These are phyloP conservation scores for Anabacerthia variegaticeps DNA, from an alignment of 2,797 vertebrate species.

Conservation along the genomic window DNA sequence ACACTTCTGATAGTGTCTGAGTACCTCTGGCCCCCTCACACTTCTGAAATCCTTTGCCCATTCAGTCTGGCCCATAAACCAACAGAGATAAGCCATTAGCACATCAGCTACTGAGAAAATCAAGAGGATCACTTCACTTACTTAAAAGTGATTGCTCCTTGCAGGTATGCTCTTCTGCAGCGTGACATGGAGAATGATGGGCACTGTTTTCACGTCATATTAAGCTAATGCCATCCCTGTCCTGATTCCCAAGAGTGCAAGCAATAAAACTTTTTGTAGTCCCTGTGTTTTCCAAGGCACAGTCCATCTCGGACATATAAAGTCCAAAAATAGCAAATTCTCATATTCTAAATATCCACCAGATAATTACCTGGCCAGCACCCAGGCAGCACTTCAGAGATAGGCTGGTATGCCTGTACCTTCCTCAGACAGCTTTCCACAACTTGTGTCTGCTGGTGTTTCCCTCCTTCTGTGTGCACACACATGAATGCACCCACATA, in stretches of 20 bases:
- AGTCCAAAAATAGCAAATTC: not conserved
- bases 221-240: not conserved
- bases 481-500: accelerated
- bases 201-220: accelerated
- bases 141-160: not conserved
- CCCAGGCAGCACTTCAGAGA: not conserved
- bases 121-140: not conserved
- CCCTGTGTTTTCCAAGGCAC: not conserved
- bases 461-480: not conserved
- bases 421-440: not conserved
- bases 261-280: not conserved
- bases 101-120: not conserved
- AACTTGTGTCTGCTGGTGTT: not conserved
- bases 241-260: not conserved
- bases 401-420: not conserved
- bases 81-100: not conserved
- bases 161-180: not conserved
- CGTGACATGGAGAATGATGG: accelerated
- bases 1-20: not conserved
- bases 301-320: not conserved
- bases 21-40: not conserved
- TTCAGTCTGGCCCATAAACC: not conserved
- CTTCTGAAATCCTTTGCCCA: not conserved
- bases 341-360: not conserved
- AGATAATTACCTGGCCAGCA: not conserved